Base-by-base conservation (phyloP, 2,888 invertebrate genomes). In the Eudasyphora cyanicolor region DNA sequence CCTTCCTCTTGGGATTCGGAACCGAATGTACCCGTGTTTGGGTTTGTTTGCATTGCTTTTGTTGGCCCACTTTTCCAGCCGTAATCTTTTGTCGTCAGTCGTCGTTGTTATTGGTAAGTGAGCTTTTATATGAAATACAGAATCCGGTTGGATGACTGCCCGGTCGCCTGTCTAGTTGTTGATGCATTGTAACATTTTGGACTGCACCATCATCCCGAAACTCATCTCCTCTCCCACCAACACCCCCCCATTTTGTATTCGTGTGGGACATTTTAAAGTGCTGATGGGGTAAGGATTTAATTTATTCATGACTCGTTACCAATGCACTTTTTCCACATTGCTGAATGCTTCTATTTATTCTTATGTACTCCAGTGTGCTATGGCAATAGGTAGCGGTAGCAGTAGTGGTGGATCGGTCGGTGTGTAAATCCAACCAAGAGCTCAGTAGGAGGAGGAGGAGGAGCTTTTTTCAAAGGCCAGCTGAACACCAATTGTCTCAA, bases 271-370 rank as follows among this genome's bases (percentile, higher is more conserved):
- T 49, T 49, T n/a, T 49, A 49, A n/a, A 49, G 19, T 19, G 6
- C 19, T 17, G 49, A 49, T 49, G 49, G n/a, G 17, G 62, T n/a
- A n/a, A n/a, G 75, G 64, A 71, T 77, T 83, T 83, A 80, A 83
- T 77, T 83, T 83, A 83, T 83, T 83, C 83, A 83, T 83, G 83
- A 83, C 12, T 80, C 77, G 77, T 80, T 64, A 64, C 77, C 62
- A 74, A 80, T 80, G 74, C 74, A 74, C 14, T 71, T 62, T 49
- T 42, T 45, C 75, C n/a, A 27, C 57, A 21, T 60, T 14, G 17
- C 29, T 19, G 19, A 49, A 32, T 60, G 60, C 21, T 14, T 29
- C 32, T 60, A 60, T 60, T 60, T 27, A 60, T 24, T 29, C 29
- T 29, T n/a, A 32, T 60, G 60, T 29, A 60, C n/a, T n/a, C n/a